Evolutionary conservation across 2,888 invertebrate species (phyloP), one percentile per base, ranked within the genome.

Genomic region (Schrankia costaestrigalis): DNA sequence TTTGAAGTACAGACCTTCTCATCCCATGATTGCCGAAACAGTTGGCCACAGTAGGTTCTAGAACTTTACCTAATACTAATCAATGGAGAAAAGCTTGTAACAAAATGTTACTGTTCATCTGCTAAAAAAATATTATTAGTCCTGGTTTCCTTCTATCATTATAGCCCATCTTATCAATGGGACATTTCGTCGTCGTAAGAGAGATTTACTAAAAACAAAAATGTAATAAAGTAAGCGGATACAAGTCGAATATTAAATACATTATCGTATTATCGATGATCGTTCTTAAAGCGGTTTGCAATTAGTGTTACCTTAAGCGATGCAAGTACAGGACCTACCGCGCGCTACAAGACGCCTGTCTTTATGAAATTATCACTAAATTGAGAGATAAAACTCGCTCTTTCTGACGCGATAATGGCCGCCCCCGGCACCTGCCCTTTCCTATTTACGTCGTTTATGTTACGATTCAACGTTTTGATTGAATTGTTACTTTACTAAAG

Each of bases 181-280:
- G n/a, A n/a, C n/a, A n/a, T n/a, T n/a, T n/a, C n/a, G n/a, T n/a
- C n/a, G 7, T 17, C 17, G 7, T 5, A 17, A 17, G 4, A 17
- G 7, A 17, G 17, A 17, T 17, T 5, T 5, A 5, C 4, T n/a
- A 3, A 21, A 21, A 21, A 60, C 64, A 67, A 72, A 21, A 75
- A 72, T 47, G 68, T 69, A 71, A 73, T 69, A 63, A 68, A 56
- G 52, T 54, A 58, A 61, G 63, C 64, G 65, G 68, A 64, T 69
- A 70, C 63, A 65, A 61, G 67, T 57, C 67, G 66, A 74, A 80
- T 24, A 24, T 82, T 79, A 78, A 81, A 75, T 59, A 72, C 73
- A 79, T 80, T 83, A 82, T 79, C 82, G 66, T 71, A 71, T 77
- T 79, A 80, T 83, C 78, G 79, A 84, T 79, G 77, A 76, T 74